Base-by-base conservation (phyloP, 2,797 vertebrate species). In the Hemibagrus guttatus region DNA sequence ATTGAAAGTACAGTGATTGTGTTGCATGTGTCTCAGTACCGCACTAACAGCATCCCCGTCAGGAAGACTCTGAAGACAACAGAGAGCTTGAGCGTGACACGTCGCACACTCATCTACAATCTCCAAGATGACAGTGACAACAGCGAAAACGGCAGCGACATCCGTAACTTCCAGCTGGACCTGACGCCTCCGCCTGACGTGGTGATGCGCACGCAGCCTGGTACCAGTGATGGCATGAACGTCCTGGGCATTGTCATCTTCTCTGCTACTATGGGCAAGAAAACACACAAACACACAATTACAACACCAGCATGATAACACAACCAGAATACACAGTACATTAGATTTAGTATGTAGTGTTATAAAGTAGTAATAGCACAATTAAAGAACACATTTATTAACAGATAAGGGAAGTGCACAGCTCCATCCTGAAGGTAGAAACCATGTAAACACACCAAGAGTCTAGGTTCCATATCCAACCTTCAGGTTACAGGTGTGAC, bases 191-290 rank as follows among this genome's bases (percentile, higher is more conserved):
- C 98, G 0, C 98, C 98, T 0, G 97, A 99, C 84, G 94, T 99
- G 71, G 90, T 97, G 89, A 96, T 98, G 91, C 95, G 95, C 69
- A 98, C 96, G 1, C 94, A 96, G 63, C 97, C 98, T 0, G 97
- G 97, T 84, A 96, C 97, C 19, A 99, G 97, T 0, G 97, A 98
- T 0, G 98, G 98, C 90, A 99, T 98, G 97, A 99, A 99, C 0
- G 98, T 99, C 19, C 95, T 99, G 2, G 98, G 98, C 61, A 98
- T 99, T 13, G 98, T 99, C 89, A 98, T 99, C 90, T 99, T 99
- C 92, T 99, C 98, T 2, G 96, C 97, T 90, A 99, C 97, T 0
- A 99, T 99, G 98, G 98, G 98, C 98, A 96, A 91, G 88, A 69
- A 78, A 3, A 35, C 35, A 35, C 42, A 80, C 75, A 85, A 19